Base-by-base conservation (phyloP, 2,113 vertebrate genomes). In the Petrocephalus microphthalmus region DNA sequence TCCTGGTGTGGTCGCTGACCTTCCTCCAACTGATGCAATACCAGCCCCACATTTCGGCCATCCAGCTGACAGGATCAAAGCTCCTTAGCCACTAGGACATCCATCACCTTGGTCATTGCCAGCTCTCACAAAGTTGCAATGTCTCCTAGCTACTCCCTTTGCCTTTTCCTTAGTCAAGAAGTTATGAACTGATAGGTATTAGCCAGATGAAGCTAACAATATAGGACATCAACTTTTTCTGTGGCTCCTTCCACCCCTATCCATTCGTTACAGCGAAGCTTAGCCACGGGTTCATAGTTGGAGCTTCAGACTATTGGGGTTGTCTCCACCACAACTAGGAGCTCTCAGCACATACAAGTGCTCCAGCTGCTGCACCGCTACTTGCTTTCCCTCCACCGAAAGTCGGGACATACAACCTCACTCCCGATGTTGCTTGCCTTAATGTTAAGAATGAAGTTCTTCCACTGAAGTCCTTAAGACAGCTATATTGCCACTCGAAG, bases 61-160 rank as follows among this genome's bases (percentile, higher is more conserved):
- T 78, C 71, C 71, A 78, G 71, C 71, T 78, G 71, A 78, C 71
- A 78, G 19, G 71, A 78, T 78, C 71, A 78, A 78, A 78, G 71
- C 71, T 78, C 71, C 33, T 78, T 78, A 42, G 71, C 71, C 71
- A 15, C 71, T 78, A 78, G 71, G 71, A 37, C 33, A 42, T 42
- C 71, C 37, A 78, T 78, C 71, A 78, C 71, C 33, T 78, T 78
- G 17, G 33, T 42, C 71, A 78, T 78, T 78, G 71, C 71, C 71
- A 78, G 71, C 33, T 19, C 33, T 78, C 33, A 7, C 71, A 78
- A 78, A 78, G 33, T 42, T 29, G 60, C n/a, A 29, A 67, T 78
- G 71, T 42, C 71, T 78, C 33, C 71, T 19, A 78, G 29, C 71
- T 78, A 42, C 33, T 42, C 5, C 71, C 33, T 78, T 42, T 74